These are phyloP conservation scores for Amphilophus citrinellus DNA, from an alignment of 2,113 vertebrate genomes.

Conservation along the genomic window DNA sequence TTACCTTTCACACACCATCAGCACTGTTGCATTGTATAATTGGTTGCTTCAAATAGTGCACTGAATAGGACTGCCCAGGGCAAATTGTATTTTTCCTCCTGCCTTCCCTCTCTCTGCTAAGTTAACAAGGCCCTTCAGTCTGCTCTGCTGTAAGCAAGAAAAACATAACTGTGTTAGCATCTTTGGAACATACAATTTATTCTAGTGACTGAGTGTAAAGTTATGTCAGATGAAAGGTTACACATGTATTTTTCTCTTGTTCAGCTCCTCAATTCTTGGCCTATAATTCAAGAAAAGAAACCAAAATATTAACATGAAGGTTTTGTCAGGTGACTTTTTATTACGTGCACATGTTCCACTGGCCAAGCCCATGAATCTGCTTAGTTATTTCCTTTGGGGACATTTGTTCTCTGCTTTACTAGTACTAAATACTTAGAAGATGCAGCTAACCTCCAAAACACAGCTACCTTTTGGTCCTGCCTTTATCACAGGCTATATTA, in stretches of 20 bases:
- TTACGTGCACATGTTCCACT: not conserved
- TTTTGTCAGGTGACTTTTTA: not conserved
- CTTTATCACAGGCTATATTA: not conserved
- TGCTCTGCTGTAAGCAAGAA: constrained; percentile 5
- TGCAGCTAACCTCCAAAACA: not conserved
- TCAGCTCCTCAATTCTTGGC: not conserved
- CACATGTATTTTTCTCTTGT: not conserved
- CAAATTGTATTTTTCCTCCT: constrained; percentile 17
- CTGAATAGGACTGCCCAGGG: constrained; percentile 21
- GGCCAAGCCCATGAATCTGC: not conserved
- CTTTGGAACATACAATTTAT: not conserved
- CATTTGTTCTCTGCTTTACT: not conserved
- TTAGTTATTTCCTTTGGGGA: not conserved
- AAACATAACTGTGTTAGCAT: not conserved
- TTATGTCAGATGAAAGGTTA: not conserved
- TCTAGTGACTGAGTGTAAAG: not conserved
- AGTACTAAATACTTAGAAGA: not conserved
- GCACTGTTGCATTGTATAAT: constrained; percentile 48
- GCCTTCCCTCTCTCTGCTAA: constrained; percentile 7
- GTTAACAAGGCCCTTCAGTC: constrained; percentile 3
- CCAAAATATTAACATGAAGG: constrained; percentile 12
- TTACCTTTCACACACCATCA: constrained; percentile 45
- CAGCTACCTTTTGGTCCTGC: not conserved
- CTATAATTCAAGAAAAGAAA: constrained; percentile 4
- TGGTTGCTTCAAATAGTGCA: constrained; percentile 51